Evolutionary conservation across 2,797 vertebrate species (phyloP), one percentile per base, ranked within the genome.

Genomic region (Clarias pachynema): DNA sequence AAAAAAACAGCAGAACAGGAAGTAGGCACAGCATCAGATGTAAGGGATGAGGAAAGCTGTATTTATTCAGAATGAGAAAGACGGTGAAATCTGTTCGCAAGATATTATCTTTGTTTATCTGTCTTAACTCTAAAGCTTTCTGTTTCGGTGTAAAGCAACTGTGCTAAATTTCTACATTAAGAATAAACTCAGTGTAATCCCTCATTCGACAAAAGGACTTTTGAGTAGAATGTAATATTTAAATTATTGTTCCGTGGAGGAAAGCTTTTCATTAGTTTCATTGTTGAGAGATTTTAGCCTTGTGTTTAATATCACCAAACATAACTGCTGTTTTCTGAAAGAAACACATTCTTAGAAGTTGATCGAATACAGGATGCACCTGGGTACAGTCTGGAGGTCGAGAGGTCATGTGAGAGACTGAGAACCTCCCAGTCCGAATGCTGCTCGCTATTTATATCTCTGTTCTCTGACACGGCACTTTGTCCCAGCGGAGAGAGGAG

Each of bases 391-490:
- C 44, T 29, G 81, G 37, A 74, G 57, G 69, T 74, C 70, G 73
- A 24, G 34, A 44, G 37, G 53, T 57, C 53, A 40, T 5, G 29
- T 12, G 49, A 24, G 49, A 37, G 29, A 37, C 49, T 82, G 80
- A 70, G 20, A 37, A 37, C 10, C 49, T 68, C 31, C 49, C 53
- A 24, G 80, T 16, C 65, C 3, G 12, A 70, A 59, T 34, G 49
- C 40, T 57, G 74, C 66, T 22, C 74, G 3, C 84, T 85, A 85
- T 85, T 85, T 85, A 80, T 85, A 85, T 60, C 37, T 31, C 75
- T 1, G 10, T 75, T 63, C 68, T 40, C 68, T 74, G 6, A 65
- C 69, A 74, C 60, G n/a, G 40, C 60, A 81, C 20, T 49, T 81
- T 62, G 9, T 70, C 59, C 79, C 78, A 62, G 16, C 18, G 1